Evolutionary conservation across 2,113 vertebrate genomes (phyloP).

Genomic region (Lepidothrix coronata): DNA sequence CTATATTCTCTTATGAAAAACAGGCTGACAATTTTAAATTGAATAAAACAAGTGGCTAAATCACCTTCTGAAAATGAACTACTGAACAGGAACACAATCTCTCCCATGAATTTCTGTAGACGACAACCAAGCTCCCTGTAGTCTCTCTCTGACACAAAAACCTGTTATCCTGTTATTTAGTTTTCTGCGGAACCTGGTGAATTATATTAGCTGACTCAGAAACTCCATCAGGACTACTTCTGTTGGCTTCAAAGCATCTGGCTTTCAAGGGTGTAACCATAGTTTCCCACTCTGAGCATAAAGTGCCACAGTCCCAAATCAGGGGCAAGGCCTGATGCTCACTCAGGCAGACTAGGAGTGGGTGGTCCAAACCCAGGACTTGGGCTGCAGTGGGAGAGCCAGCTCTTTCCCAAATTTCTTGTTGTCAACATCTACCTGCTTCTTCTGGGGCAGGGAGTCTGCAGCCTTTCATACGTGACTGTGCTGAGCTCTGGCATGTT

Average conservation of each 20-base stretch:
- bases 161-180: not conserved
- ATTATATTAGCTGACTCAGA: not conserved
- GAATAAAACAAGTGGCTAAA: constrained; percentile 21
- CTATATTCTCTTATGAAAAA: not conserved
- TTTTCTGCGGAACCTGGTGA: not conserved
- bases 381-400: not conserved
- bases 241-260: not conserved
- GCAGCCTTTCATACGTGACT: accelerated
- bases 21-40: not conserved
- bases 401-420: not conserved
- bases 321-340: not conserved
- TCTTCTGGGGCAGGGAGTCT: not conserved
- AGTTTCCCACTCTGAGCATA: accelerated
- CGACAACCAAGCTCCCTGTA: not conserved
- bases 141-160: not conserved
- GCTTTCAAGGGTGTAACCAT: not conserved
- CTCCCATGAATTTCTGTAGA: not conserved
- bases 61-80: constrained; percentile 1
- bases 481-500: not conserved
- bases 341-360: not conserved
- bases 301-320: accelerated
- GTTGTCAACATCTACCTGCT: not conserved
- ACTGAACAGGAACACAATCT: not conserved
- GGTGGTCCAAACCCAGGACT: not conserved
- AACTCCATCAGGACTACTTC: not conserved